phyloP scores from a whole-genome alignment of 2,113 vertebrate genomes.

The Calcarius ornatus region DNA sequence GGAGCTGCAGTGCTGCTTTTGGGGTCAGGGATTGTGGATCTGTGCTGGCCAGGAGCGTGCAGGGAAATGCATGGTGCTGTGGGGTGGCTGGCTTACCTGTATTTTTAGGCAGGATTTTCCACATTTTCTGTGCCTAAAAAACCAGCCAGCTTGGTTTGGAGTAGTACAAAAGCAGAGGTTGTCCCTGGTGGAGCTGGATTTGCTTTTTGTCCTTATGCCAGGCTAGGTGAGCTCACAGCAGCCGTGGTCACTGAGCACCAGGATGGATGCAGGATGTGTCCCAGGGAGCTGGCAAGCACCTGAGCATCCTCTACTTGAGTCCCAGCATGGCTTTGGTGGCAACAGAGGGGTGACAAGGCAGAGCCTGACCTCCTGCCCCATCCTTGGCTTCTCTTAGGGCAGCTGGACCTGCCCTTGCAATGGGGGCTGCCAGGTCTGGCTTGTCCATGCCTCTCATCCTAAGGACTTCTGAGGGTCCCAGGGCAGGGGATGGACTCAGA shows the following conservation, averaged over 20 bases:
- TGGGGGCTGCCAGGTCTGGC: rapidly evolving
- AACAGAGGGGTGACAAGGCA: neutral
- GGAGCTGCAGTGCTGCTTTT: neutral
- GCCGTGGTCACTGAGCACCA: rapidly evolving
- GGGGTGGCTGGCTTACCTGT: neutral
- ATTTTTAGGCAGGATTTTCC: neutral
- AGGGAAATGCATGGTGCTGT: rapidly evolving
- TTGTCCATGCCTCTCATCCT: rapidly evolving
- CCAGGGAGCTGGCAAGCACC: rapidly evolving
- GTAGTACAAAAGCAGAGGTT: neutral
- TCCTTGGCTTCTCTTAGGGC: rapidly evolving
- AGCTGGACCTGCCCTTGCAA: neutral
- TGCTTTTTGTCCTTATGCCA: neutral
- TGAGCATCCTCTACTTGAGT: neutral
- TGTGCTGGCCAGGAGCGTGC: rapidly evolving
- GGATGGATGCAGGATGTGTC: neutral
- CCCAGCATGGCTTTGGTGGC: neutral
- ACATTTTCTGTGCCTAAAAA: neutral
- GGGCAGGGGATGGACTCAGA: neutral
- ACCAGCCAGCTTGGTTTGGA: neutral
- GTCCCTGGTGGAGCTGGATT: neutral
- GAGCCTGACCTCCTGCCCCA: neutral
- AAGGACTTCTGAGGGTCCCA: rapidly evolving
- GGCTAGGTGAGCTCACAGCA: neutral
- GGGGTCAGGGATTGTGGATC: neutral